Base-by-base conservation (phyloP, 2,113 vertebrate genomes). In the Caretta caretta region DNA sequence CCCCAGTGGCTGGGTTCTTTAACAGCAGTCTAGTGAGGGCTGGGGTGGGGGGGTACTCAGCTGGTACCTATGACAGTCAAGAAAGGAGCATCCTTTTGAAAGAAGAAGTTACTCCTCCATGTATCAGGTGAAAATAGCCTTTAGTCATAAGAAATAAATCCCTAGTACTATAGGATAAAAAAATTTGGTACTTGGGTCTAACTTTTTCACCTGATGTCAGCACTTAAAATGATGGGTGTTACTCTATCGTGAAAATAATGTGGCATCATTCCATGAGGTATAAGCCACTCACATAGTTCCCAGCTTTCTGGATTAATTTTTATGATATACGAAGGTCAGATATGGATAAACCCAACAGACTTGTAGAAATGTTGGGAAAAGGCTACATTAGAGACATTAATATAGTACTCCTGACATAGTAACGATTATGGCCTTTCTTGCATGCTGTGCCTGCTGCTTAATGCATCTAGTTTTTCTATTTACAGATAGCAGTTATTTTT, bases 331-430 rank as follows among this genome's bases (percentile, higher is more conserved):
- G 59, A 92, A 94, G 95, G 96, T 97, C 95, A 96, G 81, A 93
- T 93, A 90, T 80, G 85, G 92, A 27, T 48, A 96, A 94, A 97
- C 93, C 79, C 86, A 97, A 96, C 88, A 91, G 94, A 95, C 96
- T 84, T 84, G 82, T 95, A 96, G 94, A 91, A 96, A 97, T 81
- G 51, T 65, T 95, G 95, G 16, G n/a, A 93, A 97, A 94, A 97
- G 83, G 84, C 89, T 92, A 90, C 96, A 97, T 97, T 96, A 97
- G 94, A 87, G 94, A 91, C 75, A 35, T 97, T 96, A 96, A 95
- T 97, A 93, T 92, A 49, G 78, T 59, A 90, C 76, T 42, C 46
- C 62, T 81, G 82, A 83, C 85, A 94, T 22, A 86, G 82, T 94
- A 97, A 97, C 94, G 94, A 93, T 90, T 90, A 86, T 6, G 88